A percentile compares a stretch with the other conserved stretches of the same genome.
Evolutionary conservation across 2,113 vertebrate genomes (phyloP).

Genomic region (Mormoops blainvillei): DNA sequence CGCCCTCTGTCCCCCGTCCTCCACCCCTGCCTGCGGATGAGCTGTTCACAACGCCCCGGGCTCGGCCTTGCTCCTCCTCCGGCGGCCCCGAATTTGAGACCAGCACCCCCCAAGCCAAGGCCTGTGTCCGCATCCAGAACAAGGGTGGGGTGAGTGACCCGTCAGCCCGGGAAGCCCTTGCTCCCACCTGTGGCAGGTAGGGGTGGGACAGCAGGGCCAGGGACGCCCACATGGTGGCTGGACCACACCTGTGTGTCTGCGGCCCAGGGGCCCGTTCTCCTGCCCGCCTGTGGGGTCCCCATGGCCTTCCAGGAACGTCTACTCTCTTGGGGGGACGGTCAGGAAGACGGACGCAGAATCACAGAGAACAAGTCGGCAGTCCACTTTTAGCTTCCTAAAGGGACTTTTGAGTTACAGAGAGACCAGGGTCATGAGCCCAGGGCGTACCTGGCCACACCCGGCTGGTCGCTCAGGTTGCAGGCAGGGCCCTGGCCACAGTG

Average conservation of each 20-base stretch:
- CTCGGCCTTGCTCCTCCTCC: too few relatives aligned
- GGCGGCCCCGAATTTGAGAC: too few relatives aligned
- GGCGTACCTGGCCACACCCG: too few relatives aligned
- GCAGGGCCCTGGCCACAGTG: too few relatives aligned
- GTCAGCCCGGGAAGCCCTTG: not conserved
- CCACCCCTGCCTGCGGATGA: not conserved
- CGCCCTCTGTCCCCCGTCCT: fast-evolving
- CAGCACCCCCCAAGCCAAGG: not conserved
- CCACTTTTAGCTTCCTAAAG: not conserved
- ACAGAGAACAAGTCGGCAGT: fast-evolving
- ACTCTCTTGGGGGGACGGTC: too few relatives aligned
- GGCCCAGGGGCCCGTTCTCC: too few relatives aligned
- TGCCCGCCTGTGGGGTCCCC: too few relatives aligned
- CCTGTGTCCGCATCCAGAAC: fast-evolving
- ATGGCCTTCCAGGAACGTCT: fast-evolving
- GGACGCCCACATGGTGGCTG: not conserved
- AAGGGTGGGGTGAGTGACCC: not conserved
- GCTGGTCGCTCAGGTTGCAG: too few relatives aligned
- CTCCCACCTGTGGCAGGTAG: too few relatives aligned
- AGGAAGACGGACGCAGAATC: not conserved
- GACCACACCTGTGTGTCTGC: not conserved
- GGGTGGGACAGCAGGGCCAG: not conserved
- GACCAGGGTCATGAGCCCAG: too few relatives aligned
- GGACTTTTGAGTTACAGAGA: not conserved
- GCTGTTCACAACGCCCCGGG: too few relatives aligned